Conservation (phyloP, 2,797 vertebrate genomes). For the Delichon dasypus region DNA sequence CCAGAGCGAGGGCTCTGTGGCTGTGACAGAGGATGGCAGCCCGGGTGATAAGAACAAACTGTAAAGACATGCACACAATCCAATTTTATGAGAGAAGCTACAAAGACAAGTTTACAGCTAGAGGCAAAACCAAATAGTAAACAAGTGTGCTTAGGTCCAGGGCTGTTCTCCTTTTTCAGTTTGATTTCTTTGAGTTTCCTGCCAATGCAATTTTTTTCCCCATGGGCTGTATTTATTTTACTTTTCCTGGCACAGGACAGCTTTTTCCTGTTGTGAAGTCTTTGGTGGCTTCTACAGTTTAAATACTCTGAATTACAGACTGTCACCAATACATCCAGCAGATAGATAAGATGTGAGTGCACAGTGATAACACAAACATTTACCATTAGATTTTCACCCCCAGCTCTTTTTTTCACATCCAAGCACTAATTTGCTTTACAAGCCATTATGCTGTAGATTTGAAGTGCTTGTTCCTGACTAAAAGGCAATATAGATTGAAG, state of each 20-base stretch:
- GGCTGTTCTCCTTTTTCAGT: neutral
- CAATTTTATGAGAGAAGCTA: neutral
- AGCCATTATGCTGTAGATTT: neutral
- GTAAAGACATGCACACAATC: neutral
- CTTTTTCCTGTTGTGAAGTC: neutral
- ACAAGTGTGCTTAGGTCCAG: neutral
- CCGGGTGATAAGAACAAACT: neutral
- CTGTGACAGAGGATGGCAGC: neutral
- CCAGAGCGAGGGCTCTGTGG: accelerated
- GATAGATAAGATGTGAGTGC: neutral
- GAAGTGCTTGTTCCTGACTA: neutral
- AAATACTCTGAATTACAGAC: neutral
- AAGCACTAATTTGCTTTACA: neutral
- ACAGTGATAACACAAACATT: neutral
- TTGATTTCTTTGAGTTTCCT: neutral
- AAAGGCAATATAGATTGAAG: neutral
- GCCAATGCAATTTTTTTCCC: neutral
- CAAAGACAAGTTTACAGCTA: neutral
- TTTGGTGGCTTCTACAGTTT: neutral
- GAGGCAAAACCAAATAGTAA: neutral
- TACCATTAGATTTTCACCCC: neutral
- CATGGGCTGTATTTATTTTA: neutral
- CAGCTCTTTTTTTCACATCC: neutral
- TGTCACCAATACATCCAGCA: neutral
- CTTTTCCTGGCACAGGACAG: neutral